phyloP scores from a whole-genome alignment of 2,888 invertebrate genomes.

The Dermolepida albohirtum region DNA sequence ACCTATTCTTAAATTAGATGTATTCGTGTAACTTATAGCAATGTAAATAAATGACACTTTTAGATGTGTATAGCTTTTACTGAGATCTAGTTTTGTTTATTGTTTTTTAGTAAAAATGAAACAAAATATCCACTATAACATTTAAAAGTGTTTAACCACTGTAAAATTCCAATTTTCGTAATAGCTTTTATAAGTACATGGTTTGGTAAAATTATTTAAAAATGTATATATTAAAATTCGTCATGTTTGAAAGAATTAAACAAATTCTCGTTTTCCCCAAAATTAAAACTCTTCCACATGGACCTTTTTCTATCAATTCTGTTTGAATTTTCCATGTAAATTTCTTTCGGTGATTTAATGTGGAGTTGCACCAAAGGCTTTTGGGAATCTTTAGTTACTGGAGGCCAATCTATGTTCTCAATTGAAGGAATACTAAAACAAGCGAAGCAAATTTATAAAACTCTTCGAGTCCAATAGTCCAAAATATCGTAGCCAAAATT shows the following conservation, averaged over 20 bases:
- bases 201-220: neutral
- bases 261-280: conserved; percentile 41
- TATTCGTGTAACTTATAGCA: too few relatives aligned
- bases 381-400: conserved; percentile 22
- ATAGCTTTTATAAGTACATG: neutral
- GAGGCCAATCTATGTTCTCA: conserved; percentile 26
- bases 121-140: too few relatives aligned
- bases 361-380: conserved; percentile 34
- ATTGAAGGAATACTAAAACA: conserved; percentile 35
- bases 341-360: conserved; percentile 34
- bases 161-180: too few relatives aligned
- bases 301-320: conserved; percentile 32
- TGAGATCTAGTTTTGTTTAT: too few relatives aligned
- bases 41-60: too few relatives aligned
- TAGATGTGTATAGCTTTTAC: too few relatives aligned
- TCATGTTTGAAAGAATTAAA: conserved; percentile 9
- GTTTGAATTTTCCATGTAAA: conserved; percentile 38
- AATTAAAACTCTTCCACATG: conserved; percentile 33
- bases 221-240: conserved; percentile 25
- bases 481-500: too few relatives aligned
- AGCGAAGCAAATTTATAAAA: too few relatives aligned
- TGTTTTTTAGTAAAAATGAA: too few relatives aligned
- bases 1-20: too few relatives aligned
- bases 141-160: too few relatives aligned
- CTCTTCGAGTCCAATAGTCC: too few relatives aligned